Conservation (phyloP, 2,888 invertebrate genomes). For the Phorcus lineatus region DNA sequence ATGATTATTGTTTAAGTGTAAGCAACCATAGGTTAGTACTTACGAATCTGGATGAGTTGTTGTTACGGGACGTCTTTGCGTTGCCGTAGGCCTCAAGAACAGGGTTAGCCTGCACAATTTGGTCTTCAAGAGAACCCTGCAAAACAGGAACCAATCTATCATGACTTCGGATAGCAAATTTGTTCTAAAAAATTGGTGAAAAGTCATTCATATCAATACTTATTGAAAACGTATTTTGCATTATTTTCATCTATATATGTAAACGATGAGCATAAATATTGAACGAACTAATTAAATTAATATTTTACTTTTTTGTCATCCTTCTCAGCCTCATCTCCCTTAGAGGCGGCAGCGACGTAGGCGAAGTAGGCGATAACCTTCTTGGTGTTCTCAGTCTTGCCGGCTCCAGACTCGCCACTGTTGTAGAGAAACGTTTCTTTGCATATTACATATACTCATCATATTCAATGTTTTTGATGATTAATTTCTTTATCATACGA, state of each 20-base stretch:
- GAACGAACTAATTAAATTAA: too few species aligned
- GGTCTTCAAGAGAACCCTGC: constrained; percentile 89
- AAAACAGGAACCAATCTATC: not conserved
- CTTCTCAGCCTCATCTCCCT: constrained; percentile 44
- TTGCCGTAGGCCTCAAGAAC: constrained; percentile 53
- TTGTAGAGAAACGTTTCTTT: not conserved
- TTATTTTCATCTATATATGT: too few species aligned
- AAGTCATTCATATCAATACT: too few species aligned
- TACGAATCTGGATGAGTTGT: constrained; percentile 99
- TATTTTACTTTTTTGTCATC: constrained; percentile 81
- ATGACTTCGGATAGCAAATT: not conserved
- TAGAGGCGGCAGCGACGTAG: constrained; percentile 83
- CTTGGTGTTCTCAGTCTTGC: constrained; percentile 99
- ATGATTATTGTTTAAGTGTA: too few species aligned
- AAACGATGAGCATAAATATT: too few species aligned
- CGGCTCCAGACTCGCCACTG: constrained; percentile 97
- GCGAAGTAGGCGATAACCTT: constrained; percentile 99
- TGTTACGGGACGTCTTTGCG: constrained; percentile 83
- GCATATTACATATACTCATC: too few species aligned
- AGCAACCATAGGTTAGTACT: constrained; percentile 78
- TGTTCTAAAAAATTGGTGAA: too few species aligned
- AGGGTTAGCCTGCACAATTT: too few species aligned
- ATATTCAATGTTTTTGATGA: too few species aligned
- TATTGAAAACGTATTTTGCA: too few species aligned
- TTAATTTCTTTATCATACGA: too few species aligned